Percentiles rank a stretch among this genome's conserved stretches.
Conservation (phyloP, 2,113 vertebrate species). For the Callopanchax toddi region DNA sequence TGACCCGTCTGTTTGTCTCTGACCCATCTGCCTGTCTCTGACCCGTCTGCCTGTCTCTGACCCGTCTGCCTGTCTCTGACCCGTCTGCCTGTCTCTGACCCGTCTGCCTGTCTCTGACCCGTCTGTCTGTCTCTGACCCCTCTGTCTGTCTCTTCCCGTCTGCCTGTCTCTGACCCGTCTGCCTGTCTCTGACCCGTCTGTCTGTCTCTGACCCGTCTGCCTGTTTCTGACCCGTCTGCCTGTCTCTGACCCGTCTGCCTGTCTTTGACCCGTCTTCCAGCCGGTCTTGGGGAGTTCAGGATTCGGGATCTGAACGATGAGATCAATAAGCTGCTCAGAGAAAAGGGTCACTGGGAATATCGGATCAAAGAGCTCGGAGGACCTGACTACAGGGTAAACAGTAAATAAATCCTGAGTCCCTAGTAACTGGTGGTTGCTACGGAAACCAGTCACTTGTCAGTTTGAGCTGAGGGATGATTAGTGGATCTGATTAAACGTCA, state of each 20-base stretch:
- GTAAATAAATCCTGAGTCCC: no score
- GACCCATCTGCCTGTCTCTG: no score
- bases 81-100: no score
- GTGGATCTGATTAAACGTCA: no score
- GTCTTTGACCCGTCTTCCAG: constrained; percentile 64
- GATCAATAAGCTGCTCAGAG: constrained; percentile 97
- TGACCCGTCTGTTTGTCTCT: neutral
- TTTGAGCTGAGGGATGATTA: neutral
- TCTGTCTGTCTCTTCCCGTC: no score
- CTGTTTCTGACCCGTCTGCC: no score
- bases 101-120: neutral
- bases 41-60: neutral
- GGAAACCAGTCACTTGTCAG: neutral
- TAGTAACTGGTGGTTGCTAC: no score
- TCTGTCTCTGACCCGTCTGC: no score
- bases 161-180: neutral
- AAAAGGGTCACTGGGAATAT: constrained; percentile 97
- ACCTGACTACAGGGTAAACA: constrained; percentile 87
- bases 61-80: no score
- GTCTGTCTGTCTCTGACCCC: neutral
- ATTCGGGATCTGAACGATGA: constrained; percentile 97
- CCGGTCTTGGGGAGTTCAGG: constrained; percentile 95
- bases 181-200: neutral
- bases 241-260: neutral
- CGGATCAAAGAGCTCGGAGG: constrained; percentile 94